These are phyloP conservation scores for Corydoras maculifer DNA, from an alignment of 2,113 vertebrate genomes.

Conservation along the genomic window DNA sequence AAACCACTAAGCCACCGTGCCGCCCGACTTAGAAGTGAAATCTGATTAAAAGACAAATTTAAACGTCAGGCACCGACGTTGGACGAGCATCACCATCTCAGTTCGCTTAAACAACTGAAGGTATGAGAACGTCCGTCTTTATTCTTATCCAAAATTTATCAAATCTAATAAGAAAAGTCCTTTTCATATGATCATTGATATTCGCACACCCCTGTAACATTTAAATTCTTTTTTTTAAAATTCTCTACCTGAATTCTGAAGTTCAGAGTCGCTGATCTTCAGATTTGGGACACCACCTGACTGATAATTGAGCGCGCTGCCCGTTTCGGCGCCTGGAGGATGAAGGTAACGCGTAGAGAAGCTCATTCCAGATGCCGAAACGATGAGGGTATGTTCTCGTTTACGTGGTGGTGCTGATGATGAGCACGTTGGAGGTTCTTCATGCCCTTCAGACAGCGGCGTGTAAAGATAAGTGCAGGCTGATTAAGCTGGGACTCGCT, in stretches of 20 bases:
- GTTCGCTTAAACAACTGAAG: background rate
- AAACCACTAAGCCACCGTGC: no score
- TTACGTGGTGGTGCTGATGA: constrained; percentile 58
- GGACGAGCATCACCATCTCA: no score
- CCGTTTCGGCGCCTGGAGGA: background rate
- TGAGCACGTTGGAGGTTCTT: constrained; percentile 37
- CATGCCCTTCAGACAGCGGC: constrained; percentile 52
- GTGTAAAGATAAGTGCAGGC: constrained; percentile 40
- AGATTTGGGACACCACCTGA: background rate
- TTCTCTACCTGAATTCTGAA: background rate
- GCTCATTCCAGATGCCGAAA: constrained; percentile 60
- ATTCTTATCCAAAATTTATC: no score
- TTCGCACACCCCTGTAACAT: no score
- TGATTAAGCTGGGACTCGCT: constrained; percentile 54
- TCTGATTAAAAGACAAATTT: no score
- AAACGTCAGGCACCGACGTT: no score
- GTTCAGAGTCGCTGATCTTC: no score
- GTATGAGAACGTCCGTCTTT: no score
- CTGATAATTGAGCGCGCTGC: background rate
- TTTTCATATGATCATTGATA: no score
- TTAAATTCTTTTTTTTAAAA: background rate
- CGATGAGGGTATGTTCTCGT: constrained; percentile 55
- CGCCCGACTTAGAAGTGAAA: no score
- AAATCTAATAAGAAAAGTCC: no score
- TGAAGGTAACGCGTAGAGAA: constrained; percentile 46